These are phyloP conservation scores for Oryctes rhinoceros DNA, from an alignment of 1,140 invertebrate genomes.

Conservation along the genomic window DNA sequence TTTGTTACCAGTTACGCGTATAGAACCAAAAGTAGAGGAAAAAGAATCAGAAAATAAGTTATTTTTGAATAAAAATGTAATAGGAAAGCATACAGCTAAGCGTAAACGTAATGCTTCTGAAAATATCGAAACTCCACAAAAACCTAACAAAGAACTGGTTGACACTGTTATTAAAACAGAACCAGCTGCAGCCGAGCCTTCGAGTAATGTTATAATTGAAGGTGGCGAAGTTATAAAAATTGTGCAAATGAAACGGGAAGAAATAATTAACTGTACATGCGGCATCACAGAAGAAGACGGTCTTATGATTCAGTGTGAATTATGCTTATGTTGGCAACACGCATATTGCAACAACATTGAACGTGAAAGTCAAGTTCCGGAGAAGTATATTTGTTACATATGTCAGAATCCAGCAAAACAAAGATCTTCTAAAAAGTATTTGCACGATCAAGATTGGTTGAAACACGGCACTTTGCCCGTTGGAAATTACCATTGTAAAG, in stretches of 20 bases:
- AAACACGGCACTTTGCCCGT: conserved; percentile 81
- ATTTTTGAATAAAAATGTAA: conserved; percentile 11
- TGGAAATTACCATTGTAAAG: conserved; percentile 60
- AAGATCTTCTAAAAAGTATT: conserved; percentile 75
- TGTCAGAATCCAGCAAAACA: conserved; percentile 81
- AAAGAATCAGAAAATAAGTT: neutral
- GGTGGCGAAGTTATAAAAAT: conserved; percentile 72
- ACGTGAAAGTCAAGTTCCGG: conserved; percentile 82
- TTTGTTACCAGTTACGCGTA: conserved; percentile 62
- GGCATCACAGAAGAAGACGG: conserved; percentile 86
- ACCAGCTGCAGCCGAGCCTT: conserved; percentile 22
- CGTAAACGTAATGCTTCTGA: conserved; percentile 49
- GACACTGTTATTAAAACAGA: conserved; percentile 47
- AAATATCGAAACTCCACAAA: conserved; percentile 50
- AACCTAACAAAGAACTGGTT: conserved; percentile 48
- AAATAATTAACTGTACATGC: conserved; percentile 61
- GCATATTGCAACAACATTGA: conserved; percentile 86
- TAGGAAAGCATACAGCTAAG: conserved; percentile 42
- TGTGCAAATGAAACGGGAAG: conserved; percentile 69
- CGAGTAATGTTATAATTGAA: conserved; percentile 62
- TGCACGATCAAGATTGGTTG: conserved; percentile 88
- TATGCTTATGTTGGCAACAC: conserved; percentile 95
- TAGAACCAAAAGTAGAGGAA: conserved; percentile 43
- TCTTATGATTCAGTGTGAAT: conserved; percentile 94
- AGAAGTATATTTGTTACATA: conserved; percentile 89